These are phyloP conservation scores for Cottoperca gobio DNA, from an alignment of 2,797 vertebrate species.

Conservation along the genomic window DNA sequence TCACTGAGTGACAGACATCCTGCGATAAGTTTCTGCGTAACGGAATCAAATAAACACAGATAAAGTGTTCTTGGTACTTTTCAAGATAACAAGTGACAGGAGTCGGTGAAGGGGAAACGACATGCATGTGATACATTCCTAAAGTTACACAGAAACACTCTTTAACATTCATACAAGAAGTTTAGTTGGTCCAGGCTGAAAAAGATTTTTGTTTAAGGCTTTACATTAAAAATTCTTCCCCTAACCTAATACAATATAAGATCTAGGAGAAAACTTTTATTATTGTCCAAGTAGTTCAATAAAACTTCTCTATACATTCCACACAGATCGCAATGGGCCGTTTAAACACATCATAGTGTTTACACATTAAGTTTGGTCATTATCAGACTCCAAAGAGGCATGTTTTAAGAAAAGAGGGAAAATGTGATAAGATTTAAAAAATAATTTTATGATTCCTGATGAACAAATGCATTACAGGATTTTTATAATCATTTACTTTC, in stretches of 20 bases:
- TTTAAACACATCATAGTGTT: background rate
- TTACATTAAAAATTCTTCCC: background rate
- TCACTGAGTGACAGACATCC: background rate
- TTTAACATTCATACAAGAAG: background rate
- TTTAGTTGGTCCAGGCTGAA: background rate
- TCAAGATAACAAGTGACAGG: background rate
- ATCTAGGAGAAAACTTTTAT: background rate
- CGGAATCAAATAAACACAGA: background rate
- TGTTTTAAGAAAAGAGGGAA: background rate
- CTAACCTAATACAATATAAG: background rate
- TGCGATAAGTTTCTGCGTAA: constrained; percentile 33
- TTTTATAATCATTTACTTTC: background rate
- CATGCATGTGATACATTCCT: too few species aligned
- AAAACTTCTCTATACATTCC: background rate
- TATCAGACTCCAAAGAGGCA: background rate
- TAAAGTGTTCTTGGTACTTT: constrained; percentile 30
- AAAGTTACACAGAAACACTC: background rate
- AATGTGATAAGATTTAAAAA: background rate
- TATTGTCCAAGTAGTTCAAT: background rate
- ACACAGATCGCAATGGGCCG: background rate
- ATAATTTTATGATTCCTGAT: background rate
- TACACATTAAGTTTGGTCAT: background rate
- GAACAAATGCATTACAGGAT: background rate
- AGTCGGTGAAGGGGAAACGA: background rate
- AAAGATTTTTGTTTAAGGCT: background rate